Percentiles rank a stretch among this genome's conserved stretches.
phyloP scores from a whole-genome alignment of 2,888 invertebrate genomes.

The Eupithecia abbreviata region DNA sequence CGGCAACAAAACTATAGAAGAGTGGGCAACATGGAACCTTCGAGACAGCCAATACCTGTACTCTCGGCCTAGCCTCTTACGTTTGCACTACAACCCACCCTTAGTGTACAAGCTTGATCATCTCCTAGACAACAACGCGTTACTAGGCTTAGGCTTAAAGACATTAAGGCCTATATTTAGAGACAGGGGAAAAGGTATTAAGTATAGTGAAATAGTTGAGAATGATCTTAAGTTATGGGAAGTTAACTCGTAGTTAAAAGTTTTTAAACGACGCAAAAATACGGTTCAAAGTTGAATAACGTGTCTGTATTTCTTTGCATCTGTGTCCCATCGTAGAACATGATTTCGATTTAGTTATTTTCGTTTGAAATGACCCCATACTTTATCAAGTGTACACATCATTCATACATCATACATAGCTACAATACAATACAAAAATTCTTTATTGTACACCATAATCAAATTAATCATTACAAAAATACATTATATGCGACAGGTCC shows the following conservation, averaged over 20 bases:
- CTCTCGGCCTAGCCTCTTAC: slow-evolving; percentile 90
- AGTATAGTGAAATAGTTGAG: slow-evolving; percentile 93
- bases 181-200: slow-evolving; percentile 86
- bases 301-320: not conserved
- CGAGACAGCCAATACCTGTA: slow-evolving; percentile 90
- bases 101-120: slow-evolving; percentile 87
- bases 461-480: too few species aligned
- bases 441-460: too few species aligned
- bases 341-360: not conserved
- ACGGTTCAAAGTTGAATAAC: not conserved
- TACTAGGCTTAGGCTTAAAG: slow-evolving; percentile 89
- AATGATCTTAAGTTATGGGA: slow-evolving; percentile 95
- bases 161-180: slow-evolving; percentile 90
- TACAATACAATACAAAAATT: too few species aligned
- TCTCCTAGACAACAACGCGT: slow-evolving; percentile 89
- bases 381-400: not conserved
- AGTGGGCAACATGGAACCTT: slow-evolving; percentile 88
- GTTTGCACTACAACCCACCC: slow-evolving; percentile 89
- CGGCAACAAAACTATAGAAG: slow-evolving; percentile 89
- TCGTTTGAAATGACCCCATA: not conserved
- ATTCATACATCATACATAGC: not conserved
- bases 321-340: not conserved
- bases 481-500: too few species aligned
- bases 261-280: not conserved
- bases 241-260: slow-evolving; percentile 56